phyloP scores from a whole-genome alignment of 2,113 vertebrate genomes.

The Chionodraco myersi region DNA sequence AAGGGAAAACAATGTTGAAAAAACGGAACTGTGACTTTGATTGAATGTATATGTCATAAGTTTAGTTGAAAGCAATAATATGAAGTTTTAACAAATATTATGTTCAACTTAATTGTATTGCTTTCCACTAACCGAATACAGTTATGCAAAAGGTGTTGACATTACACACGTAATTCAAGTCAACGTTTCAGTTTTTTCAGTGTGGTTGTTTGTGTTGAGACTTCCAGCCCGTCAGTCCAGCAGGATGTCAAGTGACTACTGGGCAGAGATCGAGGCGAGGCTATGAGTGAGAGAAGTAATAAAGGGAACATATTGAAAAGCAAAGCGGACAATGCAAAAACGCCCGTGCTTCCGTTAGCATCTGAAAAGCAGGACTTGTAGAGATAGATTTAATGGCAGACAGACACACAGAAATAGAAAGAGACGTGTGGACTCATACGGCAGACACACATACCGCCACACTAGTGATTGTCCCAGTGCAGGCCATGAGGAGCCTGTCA shows the following conservation, averaged over 20 bases:
- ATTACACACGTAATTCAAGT: no score
- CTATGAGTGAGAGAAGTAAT: conserved; percentile 48
- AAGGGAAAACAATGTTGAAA: conserved; percentile 50
- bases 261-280: conserved; percentile 52
- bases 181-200: no score
- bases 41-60: no score
- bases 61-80: no score
- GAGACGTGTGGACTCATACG: conserved; percentile 22
- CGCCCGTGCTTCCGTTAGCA: conserved; percentile 14
- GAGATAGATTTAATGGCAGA: conserved; percentile 33
- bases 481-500: conserved; percentile 80
- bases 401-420: conserved; percentile 24
- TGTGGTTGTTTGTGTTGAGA: conserved; percentile 45
- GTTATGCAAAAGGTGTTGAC: no score
- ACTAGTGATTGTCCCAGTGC: conserved; percentile 61
- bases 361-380: conserved; percentile 37
- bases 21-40: no score
- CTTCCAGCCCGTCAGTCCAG: conserved; percentile 52
- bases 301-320: conserved; percentile 24
- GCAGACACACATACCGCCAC: conserved; percentile 47
- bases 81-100: no score
- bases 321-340: conserved; percentile 25
- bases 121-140: no score
- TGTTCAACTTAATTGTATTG: no score
- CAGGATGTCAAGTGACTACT: conserved; percentile 69